Evolutionary conservation across 2,888 invertebrate species (phyloP).

Genomic region (Andrena praecox): DNA sequence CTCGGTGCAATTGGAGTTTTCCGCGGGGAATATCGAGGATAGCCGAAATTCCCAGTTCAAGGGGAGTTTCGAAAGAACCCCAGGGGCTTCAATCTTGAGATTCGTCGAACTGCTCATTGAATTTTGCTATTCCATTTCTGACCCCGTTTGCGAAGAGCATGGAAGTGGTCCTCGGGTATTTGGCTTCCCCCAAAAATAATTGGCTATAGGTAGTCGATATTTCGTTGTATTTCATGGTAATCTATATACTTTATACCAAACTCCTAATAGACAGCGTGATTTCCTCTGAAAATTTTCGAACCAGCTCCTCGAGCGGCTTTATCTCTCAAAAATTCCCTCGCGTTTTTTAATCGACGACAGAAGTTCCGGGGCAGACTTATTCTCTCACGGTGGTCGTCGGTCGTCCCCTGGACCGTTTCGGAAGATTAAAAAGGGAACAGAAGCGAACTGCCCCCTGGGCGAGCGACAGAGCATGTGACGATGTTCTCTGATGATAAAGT

Average conservation of each 20-base stretch:
- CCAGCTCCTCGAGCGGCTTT: too few relatives aligned
- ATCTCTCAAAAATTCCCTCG: neutral
- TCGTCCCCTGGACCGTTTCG: neutral
- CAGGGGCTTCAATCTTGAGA: too few relatives aligned
- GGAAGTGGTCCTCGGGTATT: too few relatives aligned
- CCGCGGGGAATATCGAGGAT: neutral
- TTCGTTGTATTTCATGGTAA: too few relatives aligned
- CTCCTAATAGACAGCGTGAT: neutral
- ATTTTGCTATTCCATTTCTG: too few relatives aligned
- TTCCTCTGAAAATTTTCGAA: neutral
- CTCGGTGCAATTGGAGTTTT: constrained; percentile 8
- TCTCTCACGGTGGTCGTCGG: constrained; percentile 1
- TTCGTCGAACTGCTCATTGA: too few relatives aligned
- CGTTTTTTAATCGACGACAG: neutral
- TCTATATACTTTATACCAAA: too few relatives aligned
- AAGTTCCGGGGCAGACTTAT: neutral
- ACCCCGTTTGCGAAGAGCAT: too few relatives aligned
- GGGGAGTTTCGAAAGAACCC: neutral
- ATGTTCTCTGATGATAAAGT: constrained; percentile 61
- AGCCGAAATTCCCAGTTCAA: neutral
- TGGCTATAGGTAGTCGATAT: too few relatives aligned
- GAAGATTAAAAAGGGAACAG: neutral
- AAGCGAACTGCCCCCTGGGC: constrained; percentile 17
- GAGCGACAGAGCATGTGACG: constrained; percentile 48
- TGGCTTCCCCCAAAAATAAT: too few relatives aligned